Evolutionary conservation across 2,888 invertebrate species (phyloP), one percentile per base, ranked within the genome.

Genomic region (Uropetala carovei): DNA sequence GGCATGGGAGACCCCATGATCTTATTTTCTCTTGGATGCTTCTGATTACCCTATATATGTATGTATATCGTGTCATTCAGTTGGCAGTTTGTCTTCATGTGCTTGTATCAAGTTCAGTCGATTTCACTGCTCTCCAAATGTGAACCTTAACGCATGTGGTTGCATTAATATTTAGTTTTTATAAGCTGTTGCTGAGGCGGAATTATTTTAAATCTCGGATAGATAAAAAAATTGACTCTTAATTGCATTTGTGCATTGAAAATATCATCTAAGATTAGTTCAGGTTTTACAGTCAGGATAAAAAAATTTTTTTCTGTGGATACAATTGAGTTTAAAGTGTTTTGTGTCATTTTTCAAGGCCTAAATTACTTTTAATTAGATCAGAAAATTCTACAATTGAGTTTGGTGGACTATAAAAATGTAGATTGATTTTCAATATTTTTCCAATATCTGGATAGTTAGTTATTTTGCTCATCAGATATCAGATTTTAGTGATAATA

Each of bases 51-150:
- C 57, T 57, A 83, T 9, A 18, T 83, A 57, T 57, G n/a, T n/a
- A 83, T 43, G 43, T 43, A 43, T 43, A 43, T 43, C 75, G 22
- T 5, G 27, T 27, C 30, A 89, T 56, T 89, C 16, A 43, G 43
- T 64, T 43, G 64, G 89, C 89, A 89, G 89, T 60, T 89, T 43
- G 89, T 89, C 56, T 89, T 89, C 89, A 64, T 89, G 89, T 89
- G 89, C 89, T 89, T 89, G 89, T 89, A 89, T 89, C 89, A 89
- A 89, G 89, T 89, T 89, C 89, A 89, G 64, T 89, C 43, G 64
- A 89, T 89, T 89, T 43, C 64, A 64, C 89, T 89, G 89, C 89
- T 89, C 60, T 89, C 56, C 64, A 85, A 22, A 13, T 18, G n/a
- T 18, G 64, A 64, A 16, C 43, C 11, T 64, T 64, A 60, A 64